phyloP scores from a whole-genome alignment of 2,797 vertebrate genomes.

The Australoheros facetus region DNA sequence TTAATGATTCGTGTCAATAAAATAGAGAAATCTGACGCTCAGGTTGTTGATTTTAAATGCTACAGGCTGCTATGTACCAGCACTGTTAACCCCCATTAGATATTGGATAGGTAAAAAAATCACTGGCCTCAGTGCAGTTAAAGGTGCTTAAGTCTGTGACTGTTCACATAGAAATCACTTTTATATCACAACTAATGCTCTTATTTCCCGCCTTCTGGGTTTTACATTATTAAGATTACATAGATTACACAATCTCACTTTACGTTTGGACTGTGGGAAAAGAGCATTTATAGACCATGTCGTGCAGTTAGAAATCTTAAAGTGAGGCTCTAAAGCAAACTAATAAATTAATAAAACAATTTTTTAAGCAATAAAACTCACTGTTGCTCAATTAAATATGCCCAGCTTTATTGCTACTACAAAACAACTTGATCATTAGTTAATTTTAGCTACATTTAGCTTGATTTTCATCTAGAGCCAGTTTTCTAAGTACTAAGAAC shows the following conservation, averaged over 20 bases:
- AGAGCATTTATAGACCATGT: background rate
- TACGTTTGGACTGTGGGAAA: background rate
- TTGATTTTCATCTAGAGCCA: background rate
- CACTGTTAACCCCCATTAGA: background rate
- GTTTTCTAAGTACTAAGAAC: background rate
- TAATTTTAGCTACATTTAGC: background rate
- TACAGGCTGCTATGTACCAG: background rate
- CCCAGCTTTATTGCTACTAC: background rate
- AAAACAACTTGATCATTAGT: background rate
- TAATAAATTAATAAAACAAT: background rate
- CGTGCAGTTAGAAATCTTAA: background rate
- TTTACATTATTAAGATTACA: constrained; percentile 3
- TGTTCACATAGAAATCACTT: background rate
- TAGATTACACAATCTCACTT: background rate
- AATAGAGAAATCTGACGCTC: constrained; percentile 69
- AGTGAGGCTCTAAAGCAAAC: background rate
- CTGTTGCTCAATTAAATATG: background rate
- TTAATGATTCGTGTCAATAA: constrained; percentile 88
- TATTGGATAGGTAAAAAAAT: background rate
- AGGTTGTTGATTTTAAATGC: constrained; percentile 41
- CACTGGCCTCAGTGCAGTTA: background rate
- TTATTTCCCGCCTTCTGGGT: constrained; percentile 13
- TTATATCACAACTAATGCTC: constrained; percentile 10
- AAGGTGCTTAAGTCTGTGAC: background rate
- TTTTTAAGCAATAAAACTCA: background rate